Percentiles rank a stretch among this genome's conserved stretches.
phyloP scores from a whole-genome alignment of 2,888 invertebrate genomes.

The Syritta pipiens region DNA sequence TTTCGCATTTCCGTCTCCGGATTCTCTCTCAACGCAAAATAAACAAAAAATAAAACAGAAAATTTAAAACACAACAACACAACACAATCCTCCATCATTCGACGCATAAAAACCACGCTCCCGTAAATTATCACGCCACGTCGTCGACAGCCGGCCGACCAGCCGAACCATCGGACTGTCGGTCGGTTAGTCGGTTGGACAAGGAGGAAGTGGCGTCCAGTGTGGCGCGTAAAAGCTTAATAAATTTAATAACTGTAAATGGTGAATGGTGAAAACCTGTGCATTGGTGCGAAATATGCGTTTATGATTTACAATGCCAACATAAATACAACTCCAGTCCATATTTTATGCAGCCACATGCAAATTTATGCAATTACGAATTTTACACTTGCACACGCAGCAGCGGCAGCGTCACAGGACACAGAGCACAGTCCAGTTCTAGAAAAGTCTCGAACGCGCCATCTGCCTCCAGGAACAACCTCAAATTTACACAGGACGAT shows the following conservation, averaged over 20 bases:
- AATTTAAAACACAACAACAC: constrained; percentile 18
- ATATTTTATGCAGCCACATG: constrained; percentile 78
- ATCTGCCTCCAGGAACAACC: constrained; percentile 50
- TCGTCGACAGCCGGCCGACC: constrained; percentile 13
- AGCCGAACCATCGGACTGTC: constrained; percentile 6
- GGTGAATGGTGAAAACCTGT: constrained; percentile 71
- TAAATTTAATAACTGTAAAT: constrained; percentile 71
- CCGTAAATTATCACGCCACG: constrained; percentile 56
- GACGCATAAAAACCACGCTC: constrained; percentile 53
- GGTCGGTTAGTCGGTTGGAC: neutral
- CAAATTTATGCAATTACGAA: constrained; percentile 80
- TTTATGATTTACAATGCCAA: constrained; percentile 77
- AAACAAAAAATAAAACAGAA: constrained; percentile 18
- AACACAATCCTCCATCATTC: constrained; percentile 40
- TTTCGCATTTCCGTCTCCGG: constrained; percentile 51
- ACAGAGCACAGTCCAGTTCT: constrained; percentile 42
- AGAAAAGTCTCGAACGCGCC: constrained; percentile 29
- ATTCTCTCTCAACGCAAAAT: too few relatives aligned
- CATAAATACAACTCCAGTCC: constrained; percentile 75
- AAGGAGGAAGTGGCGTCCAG: constrained; percentile 48
- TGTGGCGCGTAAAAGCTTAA: constrained; percentile 68
- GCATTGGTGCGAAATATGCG: constrained; percentile 72
- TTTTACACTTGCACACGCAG: constrained; percentile 74
- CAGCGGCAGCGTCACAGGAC: constrained; percentile 11
- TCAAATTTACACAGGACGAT: constrained; percentile 51